Evolutionary conservation across 2,113 vertebrate species (phyloP).

Genomic region (Nesogale talazaci): DNA sequence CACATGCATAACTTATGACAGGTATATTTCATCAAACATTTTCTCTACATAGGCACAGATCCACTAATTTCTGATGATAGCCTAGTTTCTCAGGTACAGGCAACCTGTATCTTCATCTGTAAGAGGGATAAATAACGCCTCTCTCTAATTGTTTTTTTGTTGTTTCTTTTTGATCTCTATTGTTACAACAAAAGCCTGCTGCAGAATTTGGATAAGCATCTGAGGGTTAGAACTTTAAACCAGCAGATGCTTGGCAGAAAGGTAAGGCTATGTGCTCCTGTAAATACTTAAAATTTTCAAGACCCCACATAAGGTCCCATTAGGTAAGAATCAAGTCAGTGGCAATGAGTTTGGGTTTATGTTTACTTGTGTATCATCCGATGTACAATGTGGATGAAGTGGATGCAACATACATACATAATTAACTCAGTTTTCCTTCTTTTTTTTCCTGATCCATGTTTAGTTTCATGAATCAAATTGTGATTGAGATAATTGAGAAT

Average conservation of each 20-base stretch:
- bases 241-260: too few relatives aligned
- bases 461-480: slow-evolving; percentile 33
- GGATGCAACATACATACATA: background rate
- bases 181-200: too few relatives aligned
- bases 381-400: background rate
- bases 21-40: background rate
- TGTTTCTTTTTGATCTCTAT: too few relatives aligned
- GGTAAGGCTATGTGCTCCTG: too few relatives aligned
- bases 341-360: background rate
- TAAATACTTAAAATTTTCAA: too few relatives aligned
- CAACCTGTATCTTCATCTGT: background rate
- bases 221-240: too few relatives aligned
- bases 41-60: too few relatives aligned
- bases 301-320: too few relatives aligned
- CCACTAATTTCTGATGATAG: background rate
- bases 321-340: too few relatives aligned
- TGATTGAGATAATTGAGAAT: background rate
- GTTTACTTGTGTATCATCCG: background rate
- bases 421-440: background rate
- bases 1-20: background rate
- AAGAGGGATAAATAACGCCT: background rate
- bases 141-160: background rate
- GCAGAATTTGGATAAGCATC: too few relatives aligned
- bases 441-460: background rate
- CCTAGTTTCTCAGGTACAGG: background rate